phyloP scores from a whole-genome alignment of 2,888 invertebrate genomes.

The Andrena hattorfiana region DNA sequence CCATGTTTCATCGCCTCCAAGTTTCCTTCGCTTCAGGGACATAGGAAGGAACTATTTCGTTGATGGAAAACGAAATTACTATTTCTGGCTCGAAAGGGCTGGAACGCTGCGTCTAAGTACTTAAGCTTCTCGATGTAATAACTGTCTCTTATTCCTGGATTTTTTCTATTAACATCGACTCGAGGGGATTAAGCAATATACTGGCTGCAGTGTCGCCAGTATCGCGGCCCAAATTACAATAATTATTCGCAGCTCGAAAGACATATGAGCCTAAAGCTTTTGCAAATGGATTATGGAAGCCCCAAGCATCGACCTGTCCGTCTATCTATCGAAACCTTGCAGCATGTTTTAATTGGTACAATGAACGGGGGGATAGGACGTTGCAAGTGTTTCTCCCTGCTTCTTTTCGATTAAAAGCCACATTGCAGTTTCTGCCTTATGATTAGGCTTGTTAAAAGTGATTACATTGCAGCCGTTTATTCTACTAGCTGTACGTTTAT shows the following conservation, averaged over 20 bases:
- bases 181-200: neutral
- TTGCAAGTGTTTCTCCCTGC: constrained; percentile 37
- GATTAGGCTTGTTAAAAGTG: no score
- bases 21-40: neutral
- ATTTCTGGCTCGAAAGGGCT: neutral
- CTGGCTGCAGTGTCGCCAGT: neutral
- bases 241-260: constrained; percentile 59
- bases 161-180: neutral
- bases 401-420: neutral
- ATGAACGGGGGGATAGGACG: constrained; percentile 52
- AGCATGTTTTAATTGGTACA: constrained; percentile 76
- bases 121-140: neutral
- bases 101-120: neutral
- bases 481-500: no score
- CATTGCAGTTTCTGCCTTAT: neutral
- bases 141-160: neutral
- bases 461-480: no score
- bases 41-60: neutral
- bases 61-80: neutral
- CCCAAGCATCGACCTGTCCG: constrained; percentile 73
- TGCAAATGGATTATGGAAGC: constrained; percentile 81
- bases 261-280: constrained; percentile 75
- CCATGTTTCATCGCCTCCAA: constrained; percentile 31
- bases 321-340: constrained; percentile 78
- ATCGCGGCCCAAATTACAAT: constrained; percentile 58